Conservation (phyloP, 2,113 vertebrate genomes). For the Pygathrix nemaeus region DNA sequence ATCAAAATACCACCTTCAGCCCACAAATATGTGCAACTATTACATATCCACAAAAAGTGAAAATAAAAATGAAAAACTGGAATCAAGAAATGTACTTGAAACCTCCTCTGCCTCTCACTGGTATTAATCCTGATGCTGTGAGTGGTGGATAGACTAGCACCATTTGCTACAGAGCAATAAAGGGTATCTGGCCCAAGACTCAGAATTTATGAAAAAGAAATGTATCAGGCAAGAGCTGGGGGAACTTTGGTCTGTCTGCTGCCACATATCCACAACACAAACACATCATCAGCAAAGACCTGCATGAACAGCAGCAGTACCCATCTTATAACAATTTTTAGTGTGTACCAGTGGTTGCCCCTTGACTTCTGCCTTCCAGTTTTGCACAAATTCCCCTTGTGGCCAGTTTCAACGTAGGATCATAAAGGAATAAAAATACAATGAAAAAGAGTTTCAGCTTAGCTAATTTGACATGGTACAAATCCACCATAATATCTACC, state of each 20-base stretch:
- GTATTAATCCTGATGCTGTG: background rate
- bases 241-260: accelerated
- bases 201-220: background rate
- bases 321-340: accelerated
- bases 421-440: background rate
- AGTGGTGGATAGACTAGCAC: background rate
- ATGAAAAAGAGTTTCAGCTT: background rate
- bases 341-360: accelerated
- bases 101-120: accelerated
- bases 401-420: accelerated
- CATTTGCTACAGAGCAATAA: no score
- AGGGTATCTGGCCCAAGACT: accelerated
- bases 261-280: accelerated
- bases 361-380: background rate
- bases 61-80: background rate
- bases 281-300: accelerated
- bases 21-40: background rate
- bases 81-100: background rate
- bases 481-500: background rate
- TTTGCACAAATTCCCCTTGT: no score
- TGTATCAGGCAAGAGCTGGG: background rate
- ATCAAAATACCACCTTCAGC: background rate
- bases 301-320: accelerated
- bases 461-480: background rate
- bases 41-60: background rate